phyloP scores from a whole-genome alignment of 2,113 vertebrate genomes.

The Corydoras maculifer region DNA sequence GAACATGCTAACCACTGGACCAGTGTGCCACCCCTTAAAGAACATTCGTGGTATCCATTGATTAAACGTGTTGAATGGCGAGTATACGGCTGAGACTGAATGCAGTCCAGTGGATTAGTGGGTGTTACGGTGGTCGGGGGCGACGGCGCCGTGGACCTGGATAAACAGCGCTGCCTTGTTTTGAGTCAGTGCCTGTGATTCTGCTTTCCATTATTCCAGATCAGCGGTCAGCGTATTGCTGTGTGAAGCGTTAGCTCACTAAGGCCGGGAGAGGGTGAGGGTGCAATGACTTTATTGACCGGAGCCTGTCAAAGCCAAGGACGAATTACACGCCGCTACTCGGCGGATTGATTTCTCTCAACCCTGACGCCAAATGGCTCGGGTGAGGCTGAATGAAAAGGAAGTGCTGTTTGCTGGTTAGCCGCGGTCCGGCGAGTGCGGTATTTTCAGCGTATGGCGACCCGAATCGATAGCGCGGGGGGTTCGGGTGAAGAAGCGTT shows the following conservation, averaged over 20 bases:
- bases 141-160: background rate
- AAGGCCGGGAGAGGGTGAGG: slow-evolving; percentile 37
- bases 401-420: slow-evolving; percentile 21
- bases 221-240: slow-evolving; percentile 55
- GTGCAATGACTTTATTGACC: slow-evolving; percentile 65
- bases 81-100: too few species aligned
- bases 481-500: background rate
- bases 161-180: slow-evolving; percentile 38
- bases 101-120: too few species aligned
- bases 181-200: slow-evolving; percentile 48
- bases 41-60: too few species aligned
- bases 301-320: slow-evolving; percentile 56
- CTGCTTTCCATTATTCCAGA: slow-evolving; percentile 49
- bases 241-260: slow-evolving; percentile 55
- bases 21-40: too few species aligned
- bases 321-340: slow-evolving; percentile 59
- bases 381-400: slow-evolving; percentile 2
- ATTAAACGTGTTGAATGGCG: too few species aligned
- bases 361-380: slow-evolving; percentile 6
- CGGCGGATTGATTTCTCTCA: slow-evolving; percentile 52
- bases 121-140: too few species aligned
- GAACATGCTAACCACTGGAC: too few species aligned
- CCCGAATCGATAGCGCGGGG: background rate
- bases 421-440: background rate
- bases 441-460: background rate